A percentile compares a stretch with the other conserved stretches of the same genome.
These are phyloP conservation scores for Centropus unirufus DNA, from an alignment of 2,113 vertebrate species.

Conservation along the genomic window DNA sequence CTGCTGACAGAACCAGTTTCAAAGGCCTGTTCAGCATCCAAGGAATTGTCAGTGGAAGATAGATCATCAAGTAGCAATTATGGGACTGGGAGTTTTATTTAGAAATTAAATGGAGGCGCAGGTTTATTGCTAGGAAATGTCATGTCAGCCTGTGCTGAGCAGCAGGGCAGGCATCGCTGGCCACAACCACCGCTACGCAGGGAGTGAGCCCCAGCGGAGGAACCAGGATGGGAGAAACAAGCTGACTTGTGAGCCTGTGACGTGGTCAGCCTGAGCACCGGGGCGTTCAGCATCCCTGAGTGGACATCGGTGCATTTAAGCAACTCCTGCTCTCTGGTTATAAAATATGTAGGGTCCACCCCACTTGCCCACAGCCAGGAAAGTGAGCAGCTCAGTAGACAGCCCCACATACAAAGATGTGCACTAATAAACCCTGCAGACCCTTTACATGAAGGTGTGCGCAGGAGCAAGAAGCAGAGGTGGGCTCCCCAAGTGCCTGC, in stretches of 20 bases:
- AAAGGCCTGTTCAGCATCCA: not conserved
- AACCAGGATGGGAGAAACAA: not conserved
- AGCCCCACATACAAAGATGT: fast-evolving
- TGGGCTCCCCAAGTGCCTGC: not conserved
- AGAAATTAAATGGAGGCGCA: slow-evolving; percentile 8
- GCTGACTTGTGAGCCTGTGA: not conserved
- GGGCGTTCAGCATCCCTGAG: not conserved
- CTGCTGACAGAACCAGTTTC: not conserved
- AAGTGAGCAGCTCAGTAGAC: not conserved
- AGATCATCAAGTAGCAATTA: slow-evolving; percentile 51
- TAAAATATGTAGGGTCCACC: not conserved
- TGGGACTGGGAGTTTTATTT: slow-evolving; percentile 42
- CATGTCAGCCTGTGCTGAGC: not conserved
- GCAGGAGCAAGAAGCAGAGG: not conserved
- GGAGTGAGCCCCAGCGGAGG: not conserved
- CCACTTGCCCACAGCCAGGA: fast-evolving
- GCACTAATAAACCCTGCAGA: not conserved
- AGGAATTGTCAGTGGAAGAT: slow-evolving; percentile 34
- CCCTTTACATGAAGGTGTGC: not conserved
- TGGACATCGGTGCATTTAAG: not conserved
- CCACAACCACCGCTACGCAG: not conserved
- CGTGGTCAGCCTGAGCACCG: fast-evolving
- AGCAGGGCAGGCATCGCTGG: not conserved
- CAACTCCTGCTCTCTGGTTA: not conserved
- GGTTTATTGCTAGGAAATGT: slow-evolving; percentile 52